Conservation (phyloP, 2,113 vertebrate genomes). For the Trematomus loennbergii region DNA sequence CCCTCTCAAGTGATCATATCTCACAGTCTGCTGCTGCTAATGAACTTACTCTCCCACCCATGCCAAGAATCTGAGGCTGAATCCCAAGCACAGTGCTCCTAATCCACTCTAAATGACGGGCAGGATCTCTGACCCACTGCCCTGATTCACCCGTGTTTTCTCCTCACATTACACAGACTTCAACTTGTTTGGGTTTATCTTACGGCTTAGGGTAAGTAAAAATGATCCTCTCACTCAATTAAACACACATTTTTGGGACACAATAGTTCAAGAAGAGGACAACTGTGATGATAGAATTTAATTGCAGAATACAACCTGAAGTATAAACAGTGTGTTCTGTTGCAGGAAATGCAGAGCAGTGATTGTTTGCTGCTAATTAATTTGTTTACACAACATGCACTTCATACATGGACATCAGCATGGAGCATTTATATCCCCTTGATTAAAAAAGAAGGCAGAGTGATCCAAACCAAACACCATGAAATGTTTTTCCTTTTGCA, state of each 20-base stretch:
- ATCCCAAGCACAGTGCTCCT: conserved; percentile 45
- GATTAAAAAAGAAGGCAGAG: background rate
- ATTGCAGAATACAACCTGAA: conserved; percentile 23
- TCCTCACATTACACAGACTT: conserved; percentile 43
- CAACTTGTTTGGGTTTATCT: conserved; percentile 50
- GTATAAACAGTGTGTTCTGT: conserved; percentile 51
- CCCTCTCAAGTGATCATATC: conserved; percentile 35
- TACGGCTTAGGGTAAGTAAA: conserved; percentile 5
- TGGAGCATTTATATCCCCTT: background rate
- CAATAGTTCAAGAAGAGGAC: background rate
- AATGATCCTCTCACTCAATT: conserved; percentile 37
- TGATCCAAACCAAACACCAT: background rate
- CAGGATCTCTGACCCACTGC: conserved; percentile 73
- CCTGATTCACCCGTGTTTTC: conserved; percentile 67
- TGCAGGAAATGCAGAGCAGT: conserved; percentile 40
- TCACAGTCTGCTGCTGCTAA: conserved; percentile 43
- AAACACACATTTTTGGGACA: conserved; percentile 18
- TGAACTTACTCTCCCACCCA: conserved; percentile 33
- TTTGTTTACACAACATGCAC: background rate
- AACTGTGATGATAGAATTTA: background rate
- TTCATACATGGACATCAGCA: background rate
- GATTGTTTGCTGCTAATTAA: conserved; percentile 44
- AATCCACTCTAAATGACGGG: conserved; percentile 69
- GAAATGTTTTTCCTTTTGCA: background rate
- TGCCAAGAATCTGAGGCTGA: conserved; percentile 50